Percentiles rank a stretch among this genome's conserved stretches.
These are phyloP conservation scores for Cryptus viduatorius DNA, from an alignment of 2,888 invertebrate species.

Conservation along the genomic window DNA sequence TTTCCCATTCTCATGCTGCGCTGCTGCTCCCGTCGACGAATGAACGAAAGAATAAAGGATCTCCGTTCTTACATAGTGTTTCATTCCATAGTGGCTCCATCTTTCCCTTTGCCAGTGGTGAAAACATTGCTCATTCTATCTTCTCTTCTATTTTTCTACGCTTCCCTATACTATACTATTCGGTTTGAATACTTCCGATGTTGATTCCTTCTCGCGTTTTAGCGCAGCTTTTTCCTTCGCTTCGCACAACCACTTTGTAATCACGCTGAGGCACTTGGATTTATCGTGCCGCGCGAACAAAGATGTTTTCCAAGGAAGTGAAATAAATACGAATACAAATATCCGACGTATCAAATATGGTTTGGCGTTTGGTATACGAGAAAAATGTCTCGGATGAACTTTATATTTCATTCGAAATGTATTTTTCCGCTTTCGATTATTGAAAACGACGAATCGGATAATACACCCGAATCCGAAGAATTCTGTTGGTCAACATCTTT, in stretches of 20 bases:
- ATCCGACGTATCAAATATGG: too few relatives aligned
- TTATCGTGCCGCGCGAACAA: neutral
- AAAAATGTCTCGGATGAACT: too few relatives aligned
- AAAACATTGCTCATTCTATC: conserved; percentile 20
- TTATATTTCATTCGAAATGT: too few relatives aligned
- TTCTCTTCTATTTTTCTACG: conserved; percentile 22
- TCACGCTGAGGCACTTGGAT: conserved; percentile 2
- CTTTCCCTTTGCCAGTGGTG: conserved; percentile 27
- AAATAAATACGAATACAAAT: neutral
- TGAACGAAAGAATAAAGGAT: conserved; percentile 49
- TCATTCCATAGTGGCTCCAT: conserved; percentile 18
- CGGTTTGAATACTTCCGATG: conserved; percentile 50
- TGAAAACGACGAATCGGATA: too few relatives aligned
- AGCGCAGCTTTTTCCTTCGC: neutral
- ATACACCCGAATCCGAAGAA: neutral
- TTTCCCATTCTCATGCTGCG: conserved; percentile 33
- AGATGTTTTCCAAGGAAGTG: neutral
- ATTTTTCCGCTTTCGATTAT: neutral
- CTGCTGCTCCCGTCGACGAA: conserved; percentile 22
- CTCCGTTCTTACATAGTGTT: conserved; percentile 16
- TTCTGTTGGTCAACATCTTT: neutral
- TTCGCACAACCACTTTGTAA: conserved; percentile 4
- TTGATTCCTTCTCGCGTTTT: conserved; percentile 41
- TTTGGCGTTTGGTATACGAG: too few relatives aligned
- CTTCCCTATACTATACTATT: conserved; percentile 7